Base-by-base conservation (phyloP, 2,797 vertebrate genomes). In the Anas georgica region DNA sequence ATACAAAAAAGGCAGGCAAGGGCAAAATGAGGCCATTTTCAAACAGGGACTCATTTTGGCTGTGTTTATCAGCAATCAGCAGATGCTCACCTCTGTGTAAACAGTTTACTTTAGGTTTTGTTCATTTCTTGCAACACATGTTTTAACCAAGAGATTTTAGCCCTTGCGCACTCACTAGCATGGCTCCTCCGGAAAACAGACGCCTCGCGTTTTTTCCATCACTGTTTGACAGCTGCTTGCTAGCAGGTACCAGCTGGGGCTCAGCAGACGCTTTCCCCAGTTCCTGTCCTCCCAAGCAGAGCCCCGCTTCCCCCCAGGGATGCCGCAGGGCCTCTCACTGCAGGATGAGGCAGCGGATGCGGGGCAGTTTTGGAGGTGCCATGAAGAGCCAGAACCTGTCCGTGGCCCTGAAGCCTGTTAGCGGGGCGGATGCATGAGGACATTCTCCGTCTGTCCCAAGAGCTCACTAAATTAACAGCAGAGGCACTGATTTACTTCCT, bases 1-100 rank as follows among this genome's bases (percentile, higher is more conserved):
- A 35, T 26, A 39, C 74, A 75, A 91, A 78, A 76, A 56, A 87
- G 58, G 55, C 41, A 86, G 48, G 52, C 56, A 48, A 83, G 67
- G 79, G 83, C 76, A 64, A 93, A 93, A 87, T 4, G 73, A 81
- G 69, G 67, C 85, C 69, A 31, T 87, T 90, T 93, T 78, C 92
- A 74, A 55, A 58, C 14, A 77, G 29, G 75, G 69, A 63, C 50
- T 67, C 69, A 46, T 82, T 81, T 56, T 88, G 43, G 48, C 78
- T n/a, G 37, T 46, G 55, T 48, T 1, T 10, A 69, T 83, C 89
- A 80, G 91, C 84, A 54, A 82, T 70, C 82, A 80, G 92, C 90
- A 91, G 89, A 90, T 94, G 88, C 78, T 89, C 73, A 91, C 59
- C 91, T 91, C 68, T 70, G 18, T 52, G 54, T 70, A 90, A 96